These are phyloP conservation scores for Drosophila teissieri DNA, from an alignment of 1,140 invertebrate species.

Conservation along the genomic window DNA sequence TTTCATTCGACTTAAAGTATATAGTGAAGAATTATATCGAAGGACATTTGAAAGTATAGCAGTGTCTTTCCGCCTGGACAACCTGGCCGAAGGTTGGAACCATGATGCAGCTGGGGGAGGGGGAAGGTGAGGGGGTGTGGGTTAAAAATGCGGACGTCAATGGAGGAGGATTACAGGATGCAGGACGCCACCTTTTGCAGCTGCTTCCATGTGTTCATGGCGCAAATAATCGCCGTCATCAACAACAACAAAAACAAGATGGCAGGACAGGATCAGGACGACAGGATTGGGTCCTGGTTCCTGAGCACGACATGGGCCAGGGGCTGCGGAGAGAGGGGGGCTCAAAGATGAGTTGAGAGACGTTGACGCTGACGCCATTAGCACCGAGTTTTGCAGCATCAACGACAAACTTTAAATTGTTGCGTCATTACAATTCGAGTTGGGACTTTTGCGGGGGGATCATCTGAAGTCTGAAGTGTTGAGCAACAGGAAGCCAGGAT, in stretches of 20 bases:
- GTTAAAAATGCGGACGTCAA: conserved; percentile 31
- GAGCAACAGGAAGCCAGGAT: conserved; percentile 53
- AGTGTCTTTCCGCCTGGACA: conserved; percentile 35
- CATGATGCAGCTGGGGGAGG: conserved; percentile 11
- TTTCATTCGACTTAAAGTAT: no score
- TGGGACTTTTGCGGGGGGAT: conserved; percentile 9
- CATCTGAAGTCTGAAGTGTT: conserved; percentile 9
- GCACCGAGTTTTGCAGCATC: conserved; percentile 81
- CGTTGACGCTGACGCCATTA: conserved; percentile 79
- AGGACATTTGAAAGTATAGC: no score
- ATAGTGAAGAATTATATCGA: no score
- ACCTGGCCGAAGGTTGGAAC: conserved; percentile 22
- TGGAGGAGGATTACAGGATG: conserved; percentile 43
- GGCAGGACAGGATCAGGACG: conserved; percentile 33
- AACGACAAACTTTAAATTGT: conserved; percentile 82
- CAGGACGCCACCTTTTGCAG: conserved; percentile 75
- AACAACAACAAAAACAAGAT: conserved; percentile 60
- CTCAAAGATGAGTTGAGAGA: conserved; percentile 61
- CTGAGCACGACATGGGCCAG: neutral
- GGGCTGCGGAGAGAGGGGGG: neutral
- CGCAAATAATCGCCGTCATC: conserved; percentile 78
- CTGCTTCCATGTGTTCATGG: conserved; percentile 78
- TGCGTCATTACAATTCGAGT: conserved; percentile 80
- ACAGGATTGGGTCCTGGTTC: conserved; percentile 8
- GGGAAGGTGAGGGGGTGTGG: neutral